Base-by-base conservation (phyloP, 1,140 invertebrate species). In the Cyphomyrmex costatus region DNA sequence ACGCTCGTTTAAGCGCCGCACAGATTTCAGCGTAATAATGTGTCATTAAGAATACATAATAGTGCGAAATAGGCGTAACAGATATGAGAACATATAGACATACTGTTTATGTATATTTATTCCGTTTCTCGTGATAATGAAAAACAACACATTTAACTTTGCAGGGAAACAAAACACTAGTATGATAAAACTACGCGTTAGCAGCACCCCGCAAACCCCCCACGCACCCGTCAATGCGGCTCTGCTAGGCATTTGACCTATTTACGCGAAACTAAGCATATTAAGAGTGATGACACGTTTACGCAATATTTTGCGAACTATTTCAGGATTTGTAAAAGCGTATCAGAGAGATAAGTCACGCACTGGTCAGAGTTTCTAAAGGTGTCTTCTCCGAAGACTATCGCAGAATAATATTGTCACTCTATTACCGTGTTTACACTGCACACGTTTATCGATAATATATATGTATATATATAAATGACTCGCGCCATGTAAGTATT, bases 61-160 rank as follows among this genome's bases (percentile, higher is more conserved):
- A 6, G 6, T n/a, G 24, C 68, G 19, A 3, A 71, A 46, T n/a
- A 7, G 6, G 33, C 5, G 6, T 5, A 65, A 46, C 19, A 30
- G 65, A 60, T 33, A 42, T 42, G 27, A 1, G 36, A 73, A 21
- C 21, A 2, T 36, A 46, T 10, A 33, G 0, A 14, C 33, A 12
- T 36, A 46, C 36, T 6, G 14, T 7, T 49, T 49, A 24, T 82
- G 51, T 49, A 24, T 82, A 33, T 60, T 83, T 83, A 60, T 61
- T 6, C 8, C 21, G 21, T n/a, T 66, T 66, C 61, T 83, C 14
- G n/a, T 21, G 66, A 83, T 83, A 73, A 82, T 21, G 14, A 58
- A 33, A 66, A 27, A 21, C 36, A 49, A 58, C 24, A 21, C 24
- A 14, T 49, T 21, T 24, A 8, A 27, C 51, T 82, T 53, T 24